Evolutionary conservation across 2,888 invertebrate genomes (phyloP).

Genomic region (Allacma fusca): DNA sequence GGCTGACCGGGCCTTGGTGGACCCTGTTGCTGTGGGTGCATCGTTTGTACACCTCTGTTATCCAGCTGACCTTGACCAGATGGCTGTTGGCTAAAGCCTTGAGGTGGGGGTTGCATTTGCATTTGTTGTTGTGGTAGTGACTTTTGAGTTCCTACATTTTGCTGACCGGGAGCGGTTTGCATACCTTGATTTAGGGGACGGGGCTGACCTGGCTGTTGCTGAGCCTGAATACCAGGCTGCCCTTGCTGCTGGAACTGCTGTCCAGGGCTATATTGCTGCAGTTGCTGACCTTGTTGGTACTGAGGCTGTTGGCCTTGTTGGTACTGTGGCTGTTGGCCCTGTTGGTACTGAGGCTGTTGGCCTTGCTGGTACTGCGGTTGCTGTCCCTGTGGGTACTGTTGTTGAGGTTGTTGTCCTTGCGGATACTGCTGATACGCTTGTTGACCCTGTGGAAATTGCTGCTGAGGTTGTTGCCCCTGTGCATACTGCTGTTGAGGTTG

Average conservation of each 20-base stretch:
- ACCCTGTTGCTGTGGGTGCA: too few relatives aligned
- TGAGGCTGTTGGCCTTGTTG: background rate
- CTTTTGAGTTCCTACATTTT: background rate
- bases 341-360: background rate
- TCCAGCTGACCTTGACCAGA: too few relatives aligned
- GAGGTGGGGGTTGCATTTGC: background rate
- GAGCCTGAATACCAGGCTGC: background rate
- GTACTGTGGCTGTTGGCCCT: background rate
- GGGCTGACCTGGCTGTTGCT: background rate
- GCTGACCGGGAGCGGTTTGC: background rate
- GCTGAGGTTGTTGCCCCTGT: background rate
- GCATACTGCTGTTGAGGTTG: background rate
- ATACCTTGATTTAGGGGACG: background rate
- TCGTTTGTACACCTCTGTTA: too few relatives aligned
- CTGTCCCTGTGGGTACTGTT: background rate
- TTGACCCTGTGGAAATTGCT: constrained; percentile 1
- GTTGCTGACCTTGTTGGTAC: background rate
- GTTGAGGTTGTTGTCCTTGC: background rate
- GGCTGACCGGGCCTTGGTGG: too few relatives aligned
- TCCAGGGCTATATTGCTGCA: background rate
- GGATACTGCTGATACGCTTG: background rate
- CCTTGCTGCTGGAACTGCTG: too few relatives aligned
- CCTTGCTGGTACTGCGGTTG: background rate
- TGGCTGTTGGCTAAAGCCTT: background rate
- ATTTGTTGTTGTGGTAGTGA: background rate